These are phyloP conservation scores for Dryomyza anilis DNA, from an alignment of 2,888 invertebrate species.

Conservation along the genomic window DNA sequence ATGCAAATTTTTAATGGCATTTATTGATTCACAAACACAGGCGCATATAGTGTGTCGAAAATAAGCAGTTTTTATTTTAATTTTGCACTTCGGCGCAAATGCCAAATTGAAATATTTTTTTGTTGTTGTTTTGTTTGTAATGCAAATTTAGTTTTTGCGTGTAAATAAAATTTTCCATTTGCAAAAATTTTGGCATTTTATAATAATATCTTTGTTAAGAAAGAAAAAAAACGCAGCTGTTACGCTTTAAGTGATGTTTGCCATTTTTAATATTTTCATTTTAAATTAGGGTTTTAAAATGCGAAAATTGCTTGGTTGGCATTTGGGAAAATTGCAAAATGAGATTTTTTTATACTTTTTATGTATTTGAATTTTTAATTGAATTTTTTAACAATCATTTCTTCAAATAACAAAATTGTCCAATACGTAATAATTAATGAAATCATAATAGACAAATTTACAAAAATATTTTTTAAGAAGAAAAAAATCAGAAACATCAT, in stretches of 20 bases:
- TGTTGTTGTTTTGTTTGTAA: slow-evolving; percentile 51
- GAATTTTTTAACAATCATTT: no score
- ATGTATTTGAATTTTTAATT: neutral
- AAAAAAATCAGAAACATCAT: no score
- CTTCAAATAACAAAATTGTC: no score
- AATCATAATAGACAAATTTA: no score
- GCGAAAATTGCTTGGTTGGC: slow-evolving; percentile 25
- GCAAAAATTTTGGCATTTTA: slow-evolving; percentile 32
- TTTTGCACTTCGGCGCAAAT: slow-evolving; percentile 19
- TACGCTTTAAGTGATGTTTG: slow-evolving; percentile 9
- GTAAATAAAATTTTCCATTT: slow-evolving; percentile 40
- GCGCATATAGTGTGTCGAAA: slow-evolving; percentile 28
- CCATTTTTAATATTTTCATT: slow-evolving; percentile 36
- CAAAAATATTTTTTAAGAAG: no score
- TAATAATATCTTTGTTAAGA: slow-evolving; percentile 4
- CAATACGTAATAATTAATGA: no score
- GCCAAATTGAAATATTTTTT: slow-evolving; percentile 32
- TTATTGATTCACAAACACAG: slow-evolving; percentile 24
- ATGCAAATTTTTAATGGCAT: slow-evolving; percentile 41
- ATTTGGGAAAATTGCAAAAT: slow-evolving; percentile 15
- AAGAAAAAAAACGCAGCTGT: slow-evolving; percentile 19
- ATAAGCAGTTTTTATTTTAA: slow-evolving; percentile 21
- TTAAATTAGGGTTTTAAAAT: no score
- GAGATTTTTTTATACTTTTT: slow-evolving; percentile 8
- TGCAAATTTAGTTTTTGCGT: slow-evolving; percentile 52